Base-by-base conservation (phyloP, 1,140 invertebrate species). In the Episyrphus balteatus region DNA sequence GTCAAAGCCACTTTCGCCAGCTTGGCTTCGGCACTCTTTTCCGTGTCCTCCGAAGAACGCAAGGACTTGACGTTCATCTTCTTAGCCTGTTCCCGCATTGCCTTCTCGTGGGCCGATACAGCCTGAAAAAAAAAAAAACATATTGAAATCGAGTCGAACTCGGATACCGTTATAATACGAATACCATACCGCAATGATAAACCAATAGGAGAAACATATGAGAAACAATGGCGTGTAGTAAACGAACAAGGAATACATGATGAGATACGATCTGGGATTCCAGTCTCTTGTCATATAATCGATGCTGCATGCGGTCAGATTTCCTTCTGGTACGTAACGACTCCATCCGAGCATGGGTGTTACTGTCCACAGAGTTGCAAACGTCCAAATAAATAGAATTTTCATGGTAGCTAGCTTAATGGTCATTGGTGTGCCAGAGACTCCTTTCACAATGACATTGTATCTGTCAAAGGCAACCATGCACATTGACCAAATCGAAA, bases 401-500 rank as follows among this genome's bases (percentile, higher is more conserved):
- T 79, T 72, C 6, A 80, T 50, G 34, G 82, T 60, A 15, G 80
- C 79, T 49, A 74, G 75, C 40, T 75, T 78, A 53, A 77, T 77
- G 14, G 78, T 81, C 63, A 84, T 60, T 13, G 78, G 79, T 43
- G 73, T 75, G 2, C 74, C 79, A 5, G 76, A 70, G 42, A 82
- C 72, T 49, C 79, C 73, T 54, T 83, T 84, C n/a, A 88, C 84
- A 57, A 90, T 89, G 32, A 88, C 85, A 57, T 86, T 86, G 73
- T 88, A 89, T 52, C 87, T 75, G 58, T 90, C 87, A 42, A 86
- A 77, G 36, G 86, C 80, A 51, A 89, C 87, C 72, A 82, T 76
- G 0, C 81, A 81, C 81, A 88, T 84, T 1, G 83, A 80, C 82
- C 84, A 87, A 54, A 89, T 88, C 26, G 85, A 88, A 45, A 74